Base-by-base conservation (phyloP, 2,888 invertebrate genomes). In the Thecophora atra region DNA sequence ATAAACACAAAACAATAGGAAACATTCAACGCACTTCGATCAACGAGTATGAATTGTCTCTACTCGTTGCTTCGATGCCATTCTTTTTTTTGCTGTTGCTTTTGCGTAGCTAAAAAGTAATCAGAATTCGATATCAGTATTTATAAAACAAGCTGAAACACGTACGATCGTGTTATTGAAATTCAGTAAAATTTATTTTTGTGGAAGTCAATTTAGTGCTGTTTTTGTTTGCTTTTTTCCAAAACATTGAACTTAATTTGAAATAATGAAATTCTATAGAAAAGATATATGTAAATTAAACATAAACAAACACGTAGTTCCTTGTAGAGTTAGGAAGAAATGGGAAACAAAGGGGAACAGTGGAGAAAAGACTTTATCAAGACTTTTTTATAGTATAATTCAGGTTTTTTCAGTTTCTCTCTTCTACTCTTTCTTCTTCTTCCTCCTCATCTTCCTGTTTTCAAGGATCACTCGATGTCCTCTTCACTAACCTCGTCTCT, bases 161-260 rank as follows among this genome's bases (percentile, higher is more conserved):
- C 56, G 56, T 56, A 56, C 56, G 56, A 21, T 19, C 21, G 56
- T 26, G 56, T 56, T 56, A 56, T 56, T 56, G 56, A 56, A 56
- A 56, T 56, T 15, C 11, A 37, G 37, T 37, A 37, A 37, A 37
- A 21, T 21, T 26, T 24, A 21, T 56, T 56, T n/a, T 56, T 56
- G 24, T 37, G 37, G 37, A 11, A 8, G 37, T 1, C 37, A 37
- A 11, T 56, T 54, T 56, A 1, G 37, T 1, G 6, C 11, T 37
- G 1, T 37, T 37, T 37, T 37, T 37, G 11, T 37, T 37, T 37
- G 13, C 13, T 56, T 56, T 56, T 56, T 56, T 24, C n/a, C 21
- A 56, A 56, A 56, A 56, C 56, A 24, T n/a, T 56, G 56, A 52
- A 52, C 52, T 52, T 47, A n/a, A n/a, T 47, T 47, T 47, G 47